phyloP scores from a whole-genome alignment of 2,797 vertebrate species.

The Micromesistius poutassou region DNA sequence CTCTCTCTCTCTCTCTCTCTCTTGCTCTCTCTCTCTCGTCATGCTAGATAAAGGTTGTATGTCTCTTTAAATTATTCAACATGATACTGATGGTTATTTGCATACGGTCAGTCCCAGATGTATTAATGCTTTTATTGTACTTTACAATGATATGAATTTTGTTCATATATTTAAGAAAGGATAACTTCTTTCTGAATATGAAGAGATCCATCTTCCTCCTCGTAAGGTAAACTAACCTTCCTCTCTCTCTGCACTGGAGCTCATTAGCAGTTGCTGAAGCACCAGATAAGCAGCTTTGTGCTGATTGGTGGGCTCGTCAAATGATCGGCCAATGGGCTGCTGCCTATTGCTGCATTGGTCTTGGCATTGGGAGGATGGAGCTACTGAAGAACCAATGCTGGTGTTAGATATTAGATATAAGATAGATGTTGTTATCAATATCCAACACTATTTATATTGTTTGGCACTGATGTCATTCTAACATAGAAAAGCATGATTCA shows the following conservation, averaged over 20 bases:
- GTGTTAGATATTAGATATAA: background rate
- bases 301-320: background rate
- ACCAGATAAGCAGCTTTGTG: background rate
- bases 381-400: slow-evolving; percentile 6
- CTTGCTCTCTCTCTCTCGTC: background rate
- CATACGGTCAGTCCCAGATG: no score
- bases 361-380: background rate
- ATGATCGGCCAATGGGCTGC: slow-evolving; percentile 2
- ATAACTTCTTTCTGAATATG: background rate
- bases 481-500: background rate
- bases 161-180: background rate
- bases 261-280: background rate
- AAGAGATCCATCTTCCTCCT: background rate
- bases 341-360: background rate
- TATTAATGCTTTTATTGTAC: background rate
- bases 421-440: background rate
- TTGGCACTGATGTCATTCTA: background rate
- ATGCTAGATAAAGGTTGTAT: no score
- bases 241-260: background rate
- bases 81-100: no score
- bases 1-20: slow-evolving; percentile 7
- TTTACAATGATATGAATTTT: background rate
- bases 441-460: background rate
- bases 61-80: no score
- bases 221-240: no score